Base-by-base conservation (phyloP, 2,888 invertebrate species). In the Lasioglossum figueresi region DNA sequence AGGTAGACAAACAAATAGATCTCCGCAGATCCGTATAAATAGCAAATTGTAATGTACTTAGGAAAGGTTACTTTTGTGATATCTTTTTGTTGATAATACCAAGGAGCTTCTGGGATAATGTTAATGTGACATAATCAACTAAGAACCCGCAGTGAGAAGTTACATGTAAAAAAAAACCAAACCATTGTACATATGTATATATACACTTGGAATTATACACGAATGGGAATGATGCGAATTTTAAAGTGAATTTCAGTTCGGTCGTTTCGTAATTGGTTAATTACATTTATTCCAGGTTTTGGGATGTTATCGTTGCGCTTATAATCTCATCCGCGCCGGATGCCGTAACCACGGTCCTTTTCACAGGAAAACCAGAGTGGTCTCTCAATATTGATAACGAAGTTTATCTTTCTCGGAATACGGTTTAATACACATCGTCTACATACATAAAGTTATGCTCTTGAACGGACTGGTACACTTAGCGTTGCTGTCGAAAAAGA, bases 101-200 rank as follows among this genome's bases (percentile, higher is more conserved):
- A 23, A 14, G 27, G 31, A 66, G 14, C 59, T 66, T 63, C 43
- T 27, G 19, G 34, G 14, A 10, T 23, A 68, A 16, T 8, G 14
- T 19, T 45, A 52, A n/a, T 71, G 59, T 74, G 31, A 59, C 40
- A 74, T 27, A 37, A 72, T 56, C 23, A 52, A n/a, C 56, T 19
- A 56, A 4, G 37, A 31, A 70, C 56, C 63, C 80, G 37, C 80
- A 84, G 75, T 76, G 34, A 80, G 40, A 78, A 4, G 37, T 45
- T 52, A 27, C 71, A 80, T 8, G 37, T 83, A 83, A 72, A 52
- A 56, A 75, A 77, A n/a, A n/a, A n/a, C n/a, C 72, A 76, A 74
- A 77, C 27, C 27, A 78, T 84, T 85, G 85, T 85, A 85, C 56
- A 84, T 84, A 85, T 84, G 80, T 85, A 80, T 59, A 78, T 80